Evolutionary conservation across 2,113 vertebrate species (phyloP).

Genomic region (human (Homo sapiens)): DNA sequence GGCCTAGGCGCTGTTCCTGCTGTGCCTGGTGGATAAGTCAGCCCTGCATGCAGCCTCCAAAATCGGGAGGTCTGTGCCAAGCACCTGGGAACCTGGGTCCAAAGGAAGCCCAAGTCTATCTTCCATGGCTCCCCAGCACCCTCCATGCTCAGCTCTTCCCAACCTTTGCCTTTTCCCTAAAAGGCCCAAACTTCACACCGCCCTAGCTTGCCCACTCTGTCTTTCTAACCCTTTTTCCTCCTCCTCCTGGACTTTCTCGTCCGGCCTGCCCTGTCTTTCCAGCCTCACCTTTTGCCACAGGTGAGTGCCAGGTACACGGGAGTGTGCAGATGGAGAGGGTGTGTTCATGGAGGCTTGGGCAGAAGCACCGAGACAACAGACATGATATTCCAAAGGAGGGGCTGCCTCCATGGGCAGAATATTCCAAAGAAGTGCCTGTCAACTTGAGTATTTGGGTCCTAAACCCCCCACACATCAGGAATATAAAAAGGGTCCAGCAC

Average conservation of each 20-base stretch:
- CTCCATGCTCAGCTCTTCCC: not conserved
- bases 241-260: not conserved
- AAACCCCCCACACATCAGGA: conserved; percentile 13
- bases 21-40: not conserved
- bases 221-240: not conserved
- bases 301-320: not conserved
- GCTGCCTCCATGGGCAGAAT: not conserved
- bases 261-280: not conserved
- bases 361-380: not conserved
- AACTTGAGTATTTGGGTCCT: not conserved
- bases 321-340: not conserved
- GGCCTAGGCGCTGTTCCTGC: not conserved
- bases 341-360: not conserved
- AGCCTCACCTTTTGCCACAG: not conserved
- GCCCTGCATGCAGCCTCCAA: not conserved
- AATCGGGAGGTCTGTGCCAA: not conserved
- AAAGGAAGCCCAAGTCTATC: not conserved
- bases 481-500: not conserved
- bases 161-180: not conserved
- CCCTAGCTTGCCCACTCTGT: not conserved
- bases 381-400: not conserved
- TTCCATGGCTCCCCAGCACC: not conserved
- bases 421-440: not conserved
- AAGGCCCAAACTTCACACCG: not conserved
- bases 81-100: not conserved